Conservation (phyloP, 2,888 invertebrate species). For the Eristalis arbustorum region DNA sequence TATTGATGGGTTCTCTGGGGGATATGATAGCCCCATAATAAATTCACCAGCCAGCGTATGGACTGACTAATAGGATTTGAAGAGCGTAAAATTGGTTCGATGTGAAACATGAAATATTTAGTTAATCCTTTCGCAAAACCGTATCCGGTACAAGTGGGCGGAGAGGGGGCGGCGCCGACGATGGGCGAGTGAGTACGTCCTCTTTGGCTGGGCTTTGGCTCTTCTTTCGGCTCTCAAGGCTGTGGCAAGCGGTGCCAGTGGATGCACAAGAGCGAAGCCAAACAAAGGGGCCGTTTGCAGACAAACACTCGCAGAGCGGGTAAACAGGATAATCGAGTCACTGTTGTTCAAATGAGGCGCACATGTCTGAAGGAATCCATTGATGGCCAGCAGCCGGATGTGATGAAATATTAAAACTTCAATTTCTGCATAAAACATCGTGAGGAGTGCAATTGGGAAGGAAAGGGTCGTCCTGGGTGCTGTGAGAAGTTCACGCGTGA, state of each 20-base stretch:
- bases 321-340: conserved; percentile 46
- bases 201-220: not conserved
- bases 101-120: conserved; percentile 81
- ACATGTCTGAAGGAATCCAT: conserved; percentile 12
- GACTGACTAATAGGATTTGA: conserved; percentile 81
- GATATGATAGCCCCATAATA: conserved; percentile 71
- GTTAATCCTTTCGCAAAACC: conserved; percentile 78
- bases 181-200: conserved; percentile 17
- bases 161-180: not conserved
- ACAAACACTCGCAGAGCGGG: conserved; percentile 23
- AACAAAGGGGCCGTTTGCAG: conserved; percentile 42
- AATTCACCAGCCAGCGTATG: conserved; percentile 73
- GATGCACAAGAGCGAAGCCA: conserved; percentile 33
- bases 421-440: not conserved
- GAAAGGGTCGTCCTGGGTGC: not conserved
- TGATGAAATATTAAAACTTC: not conserved
- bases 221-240: not conserved
- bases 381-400: not conserved
- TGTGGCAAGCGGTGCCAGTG: not conserved
- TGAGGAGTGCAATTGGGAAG: not conserved
- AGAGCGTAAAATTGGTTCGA: conserved; percentile 81
- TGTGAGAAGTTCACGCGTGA: not conserved
- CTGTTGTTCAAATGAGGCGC: conserved; percentile 22
- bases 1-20: conserved; percentile 71
- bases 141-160: conserved; percentile 46